Percentiles rank a stretch among this genome's conserved stretches.
Conservation (phyloP, 2,113 vertebrate genomes). For the Felis catus region DNA sequence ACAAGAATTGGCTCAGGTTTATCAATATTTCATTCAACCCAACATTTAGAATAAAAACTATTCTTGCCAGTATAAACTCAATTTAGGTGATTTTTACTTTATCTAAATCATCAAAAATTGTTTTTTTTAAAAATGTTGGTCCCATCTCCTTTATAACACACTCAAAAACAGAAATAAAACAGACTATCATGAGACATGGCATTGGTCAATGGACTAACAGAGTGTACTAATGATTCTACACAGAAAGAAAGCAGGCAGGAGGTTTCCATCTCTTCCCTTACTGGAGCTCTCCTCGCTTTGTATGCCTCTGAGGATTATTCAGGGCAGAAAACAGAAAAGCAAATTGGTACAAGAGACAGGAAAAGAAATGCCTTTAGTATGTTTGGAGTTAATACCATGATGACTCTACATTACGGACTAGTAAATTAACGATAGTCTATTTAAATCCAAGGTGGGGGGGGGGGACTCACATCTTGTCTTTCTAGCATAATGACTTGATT, state of each 20-base stretch:
- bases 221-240: background rate
- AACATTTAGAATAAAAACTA: conserved; percentile 66
- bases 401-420: background rate
- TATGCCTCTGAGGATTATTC: background rate
- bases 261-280: background rate
- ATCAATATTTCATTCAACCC: conserved; percentile 62
- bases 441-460: background rate
- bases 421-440: background rate
- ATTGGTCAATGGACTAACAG: conserved; percentile 16
- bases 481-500: background rate
- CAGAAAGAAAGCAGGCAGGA: background rate
- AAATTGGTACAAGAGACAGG: background rate
- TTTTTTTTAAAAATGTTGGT: conserved; percentile 18
- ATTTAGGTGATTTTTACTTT: conserved; percentile 63
- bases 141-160: conserved; percentile 37
- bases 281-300: background rate
- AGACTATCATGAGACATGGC: conserved; percentile 14
- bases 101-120: conserved; percentile 32
- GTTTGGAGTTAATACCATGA: background rate
- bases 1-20: conserved; percentile 68
- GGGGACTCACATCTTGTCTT: background rate
- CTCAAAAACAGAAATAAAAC: conserved; percentile 60
- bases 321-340: background rate
- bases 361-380: background rate
- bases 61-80: conserved; percentile 62